Base-by-base conservation (phyloP, 2,113 vertebrate species). In the Channa maculata region DNA sequence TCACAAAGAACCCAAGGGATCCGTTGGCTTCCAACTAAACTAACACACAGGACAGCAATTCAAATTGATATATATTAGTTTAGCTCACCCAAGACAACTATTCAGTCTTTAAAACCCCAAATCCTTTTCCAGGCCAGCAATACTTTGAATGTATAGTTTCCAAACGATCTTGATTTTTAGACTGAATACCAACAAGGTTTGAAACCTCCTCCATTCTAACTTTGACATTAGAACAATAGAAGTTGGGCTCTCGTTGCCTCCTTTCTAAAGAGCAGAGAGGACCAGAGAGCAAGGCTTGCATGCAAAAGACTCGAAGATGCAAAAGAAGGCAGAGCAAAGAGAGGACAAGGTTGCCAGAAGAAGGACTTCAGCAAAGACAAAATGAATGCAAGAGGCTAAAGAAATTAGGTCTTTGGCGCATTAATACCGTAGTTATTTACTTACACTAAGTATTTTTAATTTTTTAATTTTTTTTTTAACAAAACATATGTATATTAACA, bases 161-260 rank as follows among this genome's bases (percentile, higher is more conserved):
- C 43, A 78, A 75, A 70, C 15, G 44, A 54, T 73, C 54, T 64
- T 80, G 82, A 89, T 86, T 86, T 84, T 85, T 77, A 45, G 58
- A 66, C 77, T 76, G 75, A 86, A 87, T 70, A 90, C 64, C 72
- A 82, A 81, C 71, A 57, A 83, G 75, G 71, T 79, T 83, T 84
- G 68, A 82, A 82, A 84, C 80, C 80, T 83, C 80, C 84, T 88
- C 69, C 65, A 66, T 89, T 88, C 83, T 80, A 88, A 87, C 82
- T 87, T 83, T 87, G 86, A 91, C 90, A 80, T 82, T 86, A 90
- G 85, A 88, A 91, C 82, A 89, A 91, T 82, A 69, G 71, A 67
- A 71, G 72, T 85, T 80, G 86, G 89, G 68, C 86, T 83, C 76
- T 75, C 46, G 36, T 78, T 49, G 61, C 79, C 85, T 84, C 71